A percentile compares a stretch with the other conserved stretches of the same genome.
Evolutionary conservation across 1,140 invertebrate species (phyloP).

Genomic region (Asbolus verrucosus): DNA sequence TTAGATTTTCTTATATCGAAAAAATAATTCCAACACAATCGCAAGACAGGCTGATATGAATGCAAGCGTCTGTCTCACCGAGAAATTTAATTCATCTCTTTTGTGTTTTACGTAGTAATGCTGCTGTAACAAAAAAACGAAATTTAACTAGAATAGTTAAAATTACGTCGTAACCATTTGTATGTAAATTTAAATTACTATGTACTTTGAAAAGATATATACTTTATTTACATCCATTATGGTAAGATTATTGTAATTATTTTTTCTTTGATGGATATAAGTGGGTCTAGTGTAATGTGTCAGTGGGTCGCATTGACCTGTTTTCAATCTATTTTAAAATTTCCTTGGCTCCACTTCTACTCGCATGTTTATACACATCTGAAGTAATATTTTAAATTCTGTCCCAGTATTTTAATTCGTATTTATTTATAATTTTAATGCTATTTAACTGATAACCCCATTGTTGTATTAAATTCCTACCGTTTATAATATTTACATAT

Average conservation of each 20-base stretch:
- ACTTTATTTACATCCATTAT: background rate
- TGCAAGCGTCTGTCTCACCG: no score
- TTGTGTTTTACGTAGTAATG: no score
- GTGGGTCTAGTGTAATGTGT: conserved; percentile 57
- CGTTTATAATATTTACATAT: no score
- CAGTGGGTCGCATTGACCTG: conserved; percentile 56
- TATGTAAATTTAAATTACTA: no score
- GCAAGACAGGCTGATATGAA: no score
- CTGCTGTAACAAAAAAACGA: no score
- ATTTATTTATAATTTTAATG: conserved; percentile 27
- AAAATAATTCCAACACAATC: no score
- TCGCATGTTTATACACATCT: conserved; percentile 18
- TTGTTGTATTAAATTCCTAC: background rate
- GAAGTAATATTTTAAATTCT: conserved; percentile 22
- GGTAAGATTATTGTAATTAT: background rate
- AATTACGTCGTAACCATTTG: no score
- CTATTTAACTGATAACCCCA: background rate
- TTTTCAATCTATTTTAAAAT: conserved; percentile 51
- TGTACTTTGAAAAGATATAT: no score
- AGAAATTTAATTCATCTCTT: no score
- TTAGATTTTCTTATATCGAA: no score
- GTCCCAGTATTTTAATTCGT: conserved; percentile 20
- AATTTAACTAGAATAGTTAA: no score
- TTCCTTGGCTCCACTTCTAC: conserved; percentile 32
- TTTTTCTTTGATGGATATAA: conserved; percentile 27